These are phyloP conservation scores for Aphyosemion australe DNA, from an alignment of 2,113 vertebrate genomes.

Conservation along the genomic window DNA sequence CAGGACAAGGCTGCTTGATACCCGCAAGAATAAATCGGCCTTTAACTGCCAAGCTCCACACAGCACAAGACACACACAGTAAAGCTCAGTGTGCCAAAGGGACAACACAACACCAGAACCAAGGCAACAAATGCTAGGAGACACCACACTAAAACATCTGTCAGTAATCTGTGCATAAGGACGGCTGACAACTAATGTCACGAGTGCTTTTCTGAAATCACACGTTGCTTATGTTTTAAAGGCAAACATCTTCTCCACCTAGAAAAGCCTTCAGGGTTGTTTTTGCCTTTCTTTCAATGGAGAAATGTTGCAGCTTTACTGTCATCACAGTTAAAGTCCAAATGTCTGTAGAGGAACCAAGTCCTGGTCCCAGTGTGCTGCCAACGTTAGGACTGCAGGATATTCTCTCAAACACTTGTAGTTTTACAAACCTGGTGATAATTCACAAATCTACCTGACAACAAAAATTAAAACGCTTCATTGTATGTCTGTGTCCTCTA, in stretches of 20 bases:
- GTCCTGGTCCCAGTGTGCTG: neutral
- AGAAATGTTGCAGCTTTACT: neutral
- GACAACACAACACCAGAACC: slow-evolving; percentile 41
- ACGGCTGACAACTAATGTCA: slow-evolving; percentile 21
- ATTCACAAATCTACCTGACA: no score
- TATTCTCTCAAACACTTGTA: neutral
- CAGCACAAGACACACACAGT: slow-evolving; percentile 50
- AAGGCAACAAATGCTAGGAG: slow-evolving; percentile 29
- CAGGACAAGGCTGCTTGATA: slow-evolving; percentile 75
- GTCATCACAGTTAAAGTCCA: neutral
- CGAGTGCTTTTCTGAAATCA: neutral
- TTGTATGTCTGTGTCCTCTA: no score
- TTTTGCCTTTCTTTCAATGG: neutral
- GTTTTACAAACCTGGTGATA: no score
- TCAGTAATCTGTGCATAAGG: slow-evolving; percentile 9
- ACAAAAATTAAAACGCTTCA: no score
- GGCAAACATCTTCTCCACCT: neutral
- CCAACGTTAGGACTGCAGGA: neutral
- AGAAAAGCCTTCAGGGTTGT: neutral
- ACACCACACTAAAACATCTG: slow-evolving; percentile 6
- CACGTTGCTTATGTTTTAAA: neutral
- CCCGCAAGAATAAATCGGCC: slow-evolving; percentile 79
- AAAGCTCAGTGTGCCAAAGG: slow-evolving; percentile 49
- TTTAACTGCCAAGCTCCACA: slow-evolving; percentile 67
- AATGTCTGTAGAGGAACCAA: neutral